Evolutionary conservation across 2,888 invertebrate genomes (phyloP), one percentile per base, ranked within the genome.

Genomic region (Hydropsyche betteni): DNA sequence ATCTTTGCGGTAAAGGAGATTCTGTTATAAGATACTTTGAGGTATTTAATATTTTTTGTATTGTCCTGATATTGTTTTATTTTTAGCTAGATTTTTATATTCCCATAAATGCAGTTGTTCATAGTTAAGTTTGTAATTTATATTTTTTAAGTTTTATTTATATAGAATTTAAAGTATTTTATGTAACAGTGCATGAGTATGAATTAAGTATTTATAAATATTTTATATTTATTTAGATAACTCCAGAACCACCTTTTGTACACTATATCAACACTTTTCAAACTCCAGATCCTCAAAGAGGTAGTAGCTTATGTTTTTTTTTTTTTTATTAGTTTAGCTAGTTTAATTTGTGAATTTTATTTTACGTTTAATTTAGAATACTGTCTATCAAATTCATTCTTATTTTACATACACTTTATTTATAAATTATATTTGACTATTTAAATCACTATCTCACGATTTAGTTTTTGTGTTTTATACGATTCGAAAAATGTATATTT

Each of bases 191-290:
- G n/a, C 14, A 14, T 10, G 12, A 53, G 7, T 53, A 53, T 53
- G 51, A 10, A 51, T 53, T 1, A 14, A 58, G 14, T 61, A 73
- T 36, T 36, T 61, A 50, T 24, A 34, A 10, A 7, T 34, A 7
- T 71, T 53, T 58, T 58, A 16, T 58, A 58, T 58, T 64, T 34
- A 64, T 80, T 0, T 82, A 92, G 90, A 94, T 98, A 81, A 96
- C 96, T 14, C 93, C 96, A 0, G 96, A 97, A 83, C 93, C 95
- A 4, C 97, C 97, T 0, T 97, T 96, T 85, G 95, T 97, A 77
- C 97, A 98, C 85, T 98, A 96, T 86, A 96, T 99, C 84, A 98
- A 95, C 88, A 97, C 97, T 81, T 98, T 95, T 89, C 96, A 97
- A 88, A 97, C 98, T 51, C 95, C 97, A n/a, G 96, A 96, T 85